These are phyloP conservation scores for Neria commutata DNA, from an alignment of 2,888 invertebrate genomes.

Conservation along the genomic window DNA sequence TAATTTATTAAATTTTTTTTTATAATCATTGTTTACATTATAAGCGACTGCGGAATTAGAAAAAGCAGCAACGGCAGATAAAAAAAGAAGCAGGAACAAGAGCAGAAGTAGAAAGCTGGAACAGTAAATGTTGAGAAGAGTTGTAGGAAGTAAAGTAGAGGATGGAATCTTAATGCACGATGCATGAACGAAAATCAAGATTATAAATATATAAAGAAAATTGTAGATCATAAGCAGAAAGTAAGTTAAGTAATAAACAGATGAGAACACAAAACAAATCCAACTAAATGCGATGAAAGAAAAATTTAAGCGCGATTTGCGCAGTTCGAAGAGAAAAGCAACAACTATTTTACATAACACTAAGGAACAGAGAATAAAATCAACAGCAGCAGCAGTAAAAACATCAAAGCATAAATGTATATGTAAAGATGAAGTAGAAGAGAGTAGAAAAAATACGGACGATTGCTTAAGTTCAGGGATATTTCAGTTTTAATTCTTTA, in stretches of 20 bases:
- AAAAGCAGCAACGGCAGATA: not conserved
- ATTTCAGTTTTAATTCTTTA: not conserved
- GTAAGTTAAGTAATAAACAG: constrained; percentile 25
- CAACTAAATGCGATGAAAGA: constrained; percentile 4
- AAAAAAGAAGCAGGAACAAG: constrained; percentile 19
- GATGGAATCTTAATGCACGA: no score
- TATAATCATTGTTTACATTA: constrained; percentile 25
- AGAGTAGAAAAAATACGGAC: constrained; percentile 20
- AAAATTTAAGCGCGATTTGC: not conserved
- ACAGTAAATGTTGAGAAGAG: constrained; percentile 7
- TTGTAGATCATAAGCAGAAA: constrained; percentile 25
- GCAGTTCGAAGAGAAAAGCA: not conserved
- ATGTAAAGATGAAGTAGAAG: constrained; percentile 39
- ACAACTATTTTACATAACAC: constrained; percentile 1
- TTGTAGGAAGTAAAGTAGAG: not conserved
- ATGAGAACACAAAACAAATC: constrained; percentile 17
- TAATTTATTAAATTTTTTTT: constrained; percentile 72
- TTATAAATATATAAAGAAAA: constrained; percentile 28
- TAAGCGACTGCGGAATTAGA: constrained; percentile 32
- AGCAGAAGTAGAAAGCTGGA: constrained; percentile 18
- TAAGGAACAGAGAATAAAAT: not conserved
- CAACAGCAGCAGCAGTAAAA: constrained; percentile 8
- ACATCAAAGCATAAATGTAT: constrained; percentile 37
- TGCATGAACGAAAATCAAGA: constrained; percentile 23
- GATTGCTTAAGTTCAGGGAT: constrained; percentile 2